Evolutionary conservation across 2,113 vertebrate species (phyloP).

Genomic region (Zootoca vivipara): DNA sequence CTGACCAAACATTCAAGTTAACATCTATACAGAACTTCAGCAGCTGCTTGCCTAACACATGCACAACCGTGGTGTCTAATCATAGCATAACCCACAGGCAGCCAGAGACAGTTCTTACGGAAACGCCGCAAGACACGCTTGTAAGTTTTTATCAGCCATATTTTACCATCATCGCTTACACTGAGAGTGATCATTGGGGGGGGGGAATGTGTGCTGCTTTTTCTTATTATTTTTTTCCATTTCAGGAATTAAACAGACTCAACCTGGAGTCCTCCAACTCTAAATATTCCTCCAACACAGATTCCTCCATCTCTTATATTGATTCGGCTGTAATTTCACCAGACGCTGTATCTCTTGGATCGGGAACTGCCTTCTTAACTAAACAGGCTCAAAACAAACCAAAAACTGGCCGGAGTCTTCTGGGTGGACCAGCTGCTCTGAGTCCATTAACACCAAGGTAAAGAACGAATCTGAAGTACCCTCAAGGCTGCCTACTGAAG

Average conservation of each 20-base stretch:
- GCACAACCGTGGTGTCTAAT: conserved; percentile 87
- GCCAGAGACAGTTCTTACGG: conserved; percentile 92
- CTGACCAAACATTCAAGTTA: conserved; percentile 96
- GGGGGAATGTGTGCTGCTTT: background rate
- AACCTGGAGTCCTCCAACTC: conserved; percentile 97
- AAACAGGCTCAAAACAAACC: conserved; percentile 96
- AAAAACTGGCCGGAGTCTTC: conserved; percentile 92
- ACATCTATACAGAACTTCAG: conserved; percentile 93
- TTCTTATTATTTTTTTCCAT: conserved; percentile 50
- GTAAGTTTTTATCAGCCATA: conserved; percentile 73
- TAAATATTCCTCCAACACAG: conserved; percentile 89
- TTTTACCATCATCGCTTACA: background rate
- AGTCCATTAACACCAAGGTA: conserved; percentile 96
- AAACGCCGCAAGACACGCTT: conserved; percentile 97
- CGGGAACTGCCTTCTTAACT: conserved; percentile 86
- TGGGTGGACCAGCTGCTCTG: conserved; percentile 90
- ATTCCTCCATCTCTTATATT: conserved; percentile 95
- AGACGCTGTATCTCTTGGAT: conserved; percentile 86
- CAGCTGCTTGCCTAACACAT: conserved; percentile 85
- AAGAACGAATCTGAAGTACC: conserved; percentile 34
- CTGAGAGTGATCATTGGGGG: background rate
- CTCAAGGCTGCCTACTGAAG: background rate
- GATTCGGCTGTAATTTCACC: conserved; percentile 95
- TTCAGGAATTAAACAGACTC: conserved; percentile 94
- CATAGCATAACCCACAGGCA: conserved; percentile 87